A percentile compares a stretch with the other conserved stretches of the same genome.
Conservation (phyloP, 1,140 invertebrate species). For the Paraescarpia echinospica region DNA sequence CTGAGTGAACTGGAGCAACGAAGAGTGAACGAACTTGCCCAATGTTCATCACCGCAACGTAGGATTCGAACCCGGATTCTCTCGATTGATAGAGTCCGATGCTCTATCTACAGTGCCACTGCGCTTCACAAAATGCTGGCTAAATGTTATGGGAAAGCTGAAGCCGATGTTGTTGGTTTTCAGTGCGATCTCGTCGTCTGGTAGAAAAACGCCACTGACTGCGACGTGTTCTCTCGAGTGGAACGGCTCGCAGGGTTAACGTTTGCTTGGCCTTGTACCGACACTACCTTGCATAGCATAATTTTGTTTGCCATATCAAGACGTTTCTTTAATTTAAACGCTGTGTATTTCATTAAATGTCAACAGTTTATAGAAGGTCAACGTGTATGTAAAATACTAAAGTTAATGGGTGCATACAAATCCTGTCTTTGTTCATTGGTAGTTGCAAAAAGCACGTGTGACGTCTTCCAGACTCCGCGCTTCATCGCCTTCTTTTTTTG, state of each 20-base stretch:
- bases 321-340: not conserved
- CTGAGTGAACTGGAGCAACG: no score
- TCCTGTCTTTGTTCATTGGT: no score
- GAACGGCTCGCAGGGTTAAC: not conserved
- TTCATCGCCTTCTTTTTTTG: not conserved
- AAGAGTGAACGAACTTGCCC: no score
- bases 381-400: not conserved
- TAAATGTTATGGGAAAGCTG: no score
- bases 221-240: not conserved
- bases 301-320: not conserved
- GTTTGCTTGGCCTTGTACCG: not conserved
- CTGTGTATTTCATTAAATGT: not conserved
- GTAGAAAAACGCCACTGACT: not conserved
- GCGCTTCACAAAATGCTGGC: no score
- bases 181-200: not conserved
- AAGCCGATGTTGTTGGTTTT: no score
- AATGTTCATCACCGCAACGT: no score
- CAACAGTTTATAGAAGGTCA: not conserved
- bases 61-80: no score
- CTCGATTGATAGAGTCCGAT: no score
- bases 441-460: no score
- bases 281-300: not conserved
- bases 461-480: not conserved
- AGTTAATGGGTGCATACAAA: not conserved
- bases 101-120: no score